Base-by-base conservation (phyloP, 2,113 vertebrate species). In the Phaetusa simplex region DNA sequence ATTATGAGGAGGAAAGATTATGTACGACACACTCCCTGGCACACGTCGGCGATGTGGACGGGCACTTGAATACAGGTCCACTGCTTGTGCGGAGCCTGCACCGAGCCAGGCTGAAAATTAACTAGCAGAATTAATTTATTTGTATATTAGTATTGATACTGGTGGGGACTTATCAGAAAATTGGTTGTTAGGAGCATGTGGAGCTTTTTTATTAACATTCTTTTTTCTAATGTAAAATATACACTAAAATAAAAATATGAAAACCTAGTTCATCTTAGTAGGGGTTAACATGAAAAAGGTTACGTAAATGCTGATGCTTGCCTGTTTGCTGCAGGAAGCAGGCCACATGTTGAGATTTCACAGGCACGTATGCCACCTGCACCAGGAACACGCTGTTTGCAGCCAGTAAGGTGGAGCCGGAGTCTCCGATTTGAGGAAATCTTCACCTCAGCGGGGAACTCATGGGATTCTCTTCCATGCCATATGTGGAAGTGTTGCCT, bases 121-220 rank as follows among this genome's bases (percentile, higher is more conserved):
- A 87, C 87, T 84, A 90, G 91, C 29, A 85, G 84, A 96, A 93
- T 94, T 94, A 93, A 91, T 95, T 93, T 96, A 96, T 92, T 95
- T 96, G 88, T 97, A 91, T 97, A 95, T 94, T 93, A 84, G 90
- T 96, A 90, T 95, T 90, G 91, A 94, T 94, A 81, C 78, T 92
- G 94, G 92, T 92, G 84, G 82, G 89, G 43, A 91, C 74, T 89
- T 93, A 92, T 5, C 67, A 82, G 71, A 95, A 94, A 79, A 82
- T 32, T 81, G 92, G 81, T 93, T 96, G 92, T 88, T 93, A 96
- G 88, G 78, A 95, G 95, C 95, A 97, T 95, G 95, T 91, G 88
- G 89, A 96, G 96, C 93, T 97, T 97, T 96, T 97, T 76, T 95
- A 97, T 96, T 95, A 95, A 96, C 93, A 79, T 95, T 96, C 81